These are phyloP conservation scores for Catharus minimus DNA, from an alignment of 2,113 vertebrate genomes.

Conservation along the genomic window DNA sequence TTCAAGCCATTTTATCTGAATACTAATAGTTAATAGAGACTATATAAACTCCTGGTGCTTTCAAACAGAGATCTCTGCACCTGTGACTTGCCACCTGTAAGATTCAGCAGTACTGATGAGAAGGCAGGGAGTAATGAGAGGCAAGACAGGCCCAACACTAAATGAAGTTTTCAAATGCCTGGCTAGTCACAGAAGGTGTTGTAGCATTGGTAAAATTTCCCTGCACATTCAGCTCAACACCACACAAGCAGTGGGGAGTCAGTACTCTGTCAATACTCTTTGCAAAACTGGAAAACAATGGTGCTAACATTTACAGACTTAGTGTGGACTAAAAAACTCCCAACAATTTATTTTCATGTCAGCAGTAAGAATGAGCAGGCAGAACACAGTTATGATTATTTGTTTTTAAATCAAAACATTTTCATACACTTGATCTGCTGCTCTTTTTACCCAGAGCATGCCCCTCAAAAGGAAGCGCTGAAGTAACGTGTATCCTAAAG, in stretches of 20 bases:
- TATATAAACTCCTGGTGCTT: neutral
- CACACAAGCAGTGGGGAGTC: neutral
- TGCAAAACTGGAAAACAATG: neutral
- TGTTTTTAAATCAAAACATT: neutral
- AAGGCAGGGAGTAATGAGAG: neutral
- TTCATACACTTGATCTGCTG: neutral
- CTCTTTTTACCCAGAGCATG: neutral
- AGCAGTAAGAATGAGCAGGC: neutral
- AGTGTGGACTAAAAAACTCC: neutral
- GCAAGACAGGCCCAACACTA: neutral
- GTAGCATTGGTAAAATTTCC: neutral
- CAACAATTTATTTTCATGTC: neutral
- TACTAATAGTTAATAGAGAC: neutral
- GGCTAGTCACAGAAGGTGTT: neutral
- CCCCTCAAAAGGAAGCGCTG: slow-evolving; percentile 4
- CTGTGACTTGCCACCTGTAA: neutral
- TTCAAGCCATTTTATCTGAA: neutral
- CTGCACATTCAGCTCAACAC: neutral
- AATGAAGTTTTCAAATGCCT: neutral
- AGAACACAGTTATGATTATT: neutral
- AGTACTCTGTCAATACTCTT: neutral
- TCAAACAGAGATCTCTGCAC: neutral
- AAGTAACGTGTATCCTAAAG: neutral
- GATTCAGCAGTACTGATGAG: neutral
- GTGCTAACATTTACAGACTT: neutral